Percentiles rank a stretch among this genome's conserved stretches.
phyloP scores from a whole-genome alignment of 2,888 invertebrate species.

The Spisula solida region DNA sequence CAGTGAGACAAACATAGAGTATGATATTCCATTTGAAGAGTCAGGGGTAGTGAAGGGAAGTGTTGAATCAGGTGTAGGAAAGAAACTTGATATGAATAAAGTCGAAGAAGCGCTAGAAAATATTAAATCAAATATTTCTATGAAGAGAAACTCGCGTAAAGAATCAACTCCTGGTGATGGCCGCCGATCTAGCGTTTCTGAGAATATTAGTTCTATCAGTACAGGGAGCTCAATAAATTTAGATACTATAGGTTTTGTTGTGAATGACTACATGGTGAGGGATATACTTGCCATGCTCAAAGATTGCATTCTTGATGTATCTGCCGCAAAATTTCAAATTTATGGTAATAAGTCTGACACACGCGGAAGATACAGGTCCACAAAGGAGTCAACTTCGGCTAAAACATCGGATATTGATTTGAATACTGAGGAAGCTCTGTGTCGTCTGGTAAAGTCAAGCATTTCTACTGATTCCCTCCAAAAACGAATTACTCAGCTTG shows the following conservation, averaged over 20 bases:
- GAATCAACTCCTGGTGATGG: constrained; percentile 26
- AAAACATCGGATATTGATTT: constrained; percentile 64
- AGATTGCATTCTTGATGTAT: constrained; percentile 83
- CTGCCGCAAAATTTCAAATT: constrained; percentile 76
- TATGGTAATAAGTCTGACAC: constrained; percentile 73
- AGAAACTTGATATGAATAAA: constrained; percentile 45
- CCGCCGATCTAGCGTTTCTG: constrained; percentile 58
- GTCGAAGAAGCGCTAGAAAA: constrained; percentile 57
- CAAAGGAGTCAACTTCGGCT: constrained; percentile 49
- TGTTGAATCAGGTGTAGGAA: background rate
- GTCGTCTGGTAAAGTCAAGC: constrained; percentile 76
- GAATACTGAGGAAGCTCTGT: constrained; percentile 76
- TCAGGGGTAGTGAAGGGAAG: constrained; percentile 22
- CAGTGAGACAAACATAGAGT: constrained; percentile 53
- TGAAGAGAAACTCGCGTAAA: constrained; percentile 20
- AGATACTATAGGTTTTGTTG: constrained; percentile 78
- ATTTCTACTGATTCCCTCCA: constrained; percentile 76
- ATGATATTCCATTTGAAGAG: constrained; percentile 78
- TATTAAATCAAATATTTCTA: constrained; percentile 52
- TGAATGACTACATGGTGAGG: constrained; percentile 83
- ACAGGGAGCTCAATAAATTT: constrained; percentile 68
- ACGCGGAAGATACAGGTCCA: constrained; percentile 52
- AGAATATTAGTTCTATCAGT: constrained; percentile 73
- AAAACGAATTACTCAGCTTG: constrained; percentile 87
- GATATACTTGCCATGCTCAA: constrained; percentile 84